Evolutionary conservation across 2,797 vertebrate genomes (phyloP), one percentile per base, ranked within the genome.

Genomic region (Rhinophrynus dorsalis): DNA sequence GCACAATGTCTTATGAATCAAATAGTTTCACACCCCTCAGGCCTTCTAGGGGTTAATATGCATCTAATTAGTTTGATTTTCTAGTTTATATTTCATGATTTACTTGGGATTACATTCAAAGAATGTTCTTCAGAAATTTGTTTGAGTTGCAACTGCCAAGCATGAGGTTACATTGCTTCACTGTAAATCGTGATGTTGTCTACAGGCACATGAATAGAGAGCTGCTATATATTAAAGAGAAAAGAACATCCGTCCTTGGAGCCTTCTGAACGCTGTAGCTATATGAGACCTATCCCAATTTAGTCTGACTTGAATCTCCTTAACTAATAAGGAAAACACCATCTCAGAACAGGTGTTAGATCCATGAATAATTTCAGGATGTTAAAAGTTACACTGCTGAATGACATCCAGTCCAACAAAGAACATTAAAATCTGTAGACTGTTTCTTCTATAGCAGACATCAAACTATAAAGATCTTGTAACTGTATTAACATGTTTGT

Each of bases 171-270:
- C 37, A 30, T 66, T 51, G 48, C 50, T 48, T 23, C 20, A 23
- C 45, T 66, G 35, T 66, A 66, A 66, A 55, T 66, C 37, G 37
- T 42, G 7, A 44, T 21, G 20, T 38, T 38, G 62, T 24, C 63
- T n/a, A 42, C 26, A 26, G 27, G 11, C 13, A 56, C 30, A 45
- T 32, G 27, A 56, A 66, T 44, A 65, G 62, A 21, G 5, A 54
- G 30, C 17, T 23, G 51, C 42, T 27, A 55, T 56, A 56, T 56
- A 66, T 45, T 45, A 55, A 42, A 66, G 17, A 55, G 18, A 42
- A 55, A 47, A 23, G 40, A 54, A 42, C 33, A 38, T 40, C 23
- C 29, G 62, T 42, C 62, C 50, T 66, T 66, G 62, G 40, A 42
- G 61, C 38, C 32, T 17, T 11, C 62, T 42, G 21, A 27, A 55